A percentile compares a stretch with the other conserved stretches of the same genome.
phyloP scores from a whole-genome alignment of 2,797 vertebrate genomes.

The Sternotherus odoratus region DNA sequence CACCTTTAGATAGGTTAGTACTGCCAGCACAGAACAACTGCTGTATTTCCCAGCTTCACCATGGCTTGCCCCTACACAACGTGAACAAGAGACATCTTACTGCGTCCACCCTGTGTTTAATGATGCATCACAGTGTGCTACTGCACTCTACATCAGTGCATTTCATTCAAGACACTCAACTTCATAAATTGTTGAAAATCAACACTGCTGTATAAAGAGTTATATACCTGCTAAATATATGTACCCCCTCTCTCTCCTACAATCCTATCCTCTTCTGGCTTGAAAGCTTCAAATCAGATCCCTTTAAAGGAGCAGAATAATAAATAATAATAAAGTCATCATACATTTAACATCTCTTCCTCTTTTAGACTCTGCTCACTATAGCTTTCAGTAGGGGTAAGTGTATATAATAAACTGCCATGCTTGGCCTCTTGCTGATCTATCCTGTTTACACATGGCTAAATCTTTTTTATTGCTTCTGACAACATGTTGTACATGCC shows the following conservation, averaged over 20 bases:
- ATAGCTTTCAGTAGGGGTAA: slow-evolving; percentile 33
- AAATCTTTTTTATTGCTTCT: slow-evolving; percentile 70
- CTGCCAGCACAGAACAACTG: slow-evolving; percentile 16
- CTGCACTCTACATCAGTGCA: not conserved
- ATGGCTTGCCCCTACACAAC: not conserved
- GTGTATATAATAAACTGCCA: slow-evolving; percentile 48
- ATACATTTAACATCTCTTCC: slow-evolving; percentile 51
- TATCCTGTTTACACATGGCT: slow-evolving; percentile 62
- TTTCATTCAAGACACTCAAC: not conserved
- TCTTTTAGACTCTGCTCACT: slow-evolving; percentile 62
- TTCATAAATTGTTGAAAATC: not conserved
- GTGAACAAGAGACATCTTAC: not conserved
- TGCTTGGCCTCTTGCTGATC: slow-evolving; percentile 57
- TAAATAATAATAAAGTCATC: slow-evolving; percentile 49
- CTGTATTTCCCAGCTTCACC: not conserved
- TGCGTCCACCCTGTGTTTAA: not conserved
- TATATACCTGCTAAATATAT: slow-evolving; percentile 44
- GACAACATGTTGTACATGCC: slow-evolving; percentile 66
- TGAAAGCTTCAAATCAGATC: slow-evolving; percentile 37
- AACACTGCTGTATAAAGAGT: slow-evolving; percentile 9
- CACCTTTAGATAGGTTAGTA: slow-evolving; percentile 31
- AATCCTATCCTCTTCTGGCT: not conserved
- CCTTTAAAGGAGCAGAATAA: slow-evolving; percentile 40
- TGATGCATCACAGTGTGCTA: not conserved
- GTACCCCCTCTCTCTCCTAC: not conserved